Evolutionary conservation across 1,140 invertebrate genomes (phyloP), one percentile per base, ranked within the genome.

Genomic region (Lepidurus apus): DNA sequence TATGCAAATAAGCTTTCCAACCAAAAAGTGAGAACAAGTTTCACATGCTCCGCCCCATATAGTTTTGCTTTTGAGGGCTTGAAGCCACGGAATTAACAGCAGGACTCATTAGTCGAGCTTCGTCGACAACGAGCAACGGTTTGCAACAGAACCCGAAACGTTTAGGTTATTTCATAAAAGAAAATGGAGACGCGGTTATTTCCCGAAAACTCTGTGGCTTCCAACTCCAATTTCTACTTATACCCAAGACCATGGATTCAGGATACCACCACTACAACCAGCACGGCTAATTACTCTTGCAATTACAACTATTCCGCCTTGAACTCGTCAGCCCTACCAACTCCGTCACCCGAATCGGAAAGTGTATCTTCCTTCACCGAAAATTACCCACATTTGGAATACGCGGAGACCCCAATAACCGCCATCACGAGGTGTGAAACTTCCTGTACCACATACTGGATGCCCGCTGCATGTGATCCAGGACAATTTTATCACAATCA

Each of bases 41-140:
- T n/a, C 53, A 7, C 6, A 17, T 7, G 53, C 53, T 65, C 53
- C 53, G 53, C 53, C 53, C 21, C 1, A 13, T 17, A 7, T 17
- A 21, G 17, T 65, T 65, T 21, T 13, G 17, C 21, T 21, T 65
- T 13, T 9, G 53, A 21, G 21, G 53, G 21, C 53, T 65, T 65
- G 53, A 65, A 65, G 53, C 13, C 53, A 10, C n/a, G 6, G 53
- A 65, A 65, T 65, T 65, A 65, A 65, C 53, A 21, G 21, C 53
- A 21, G 21, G 53, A 21, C 53, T 21, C 53, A 65, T 65, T 65
- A 65, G 53, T 65, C 53, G 53, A 65, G 53, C 53, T 17, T 21
- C 53, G n/a, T 65, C 53, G 53, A 65, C 53, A n/a, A 65, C 21
- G 53, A 65, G 53, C 53, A 65, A 65, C 53, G 53, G 53, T 65